These are phyloP conservation scores for Aythya fuligula DNA, from an alignment of 2,797 vertebrate genomes.

Conservation along the genomic window DNA sequence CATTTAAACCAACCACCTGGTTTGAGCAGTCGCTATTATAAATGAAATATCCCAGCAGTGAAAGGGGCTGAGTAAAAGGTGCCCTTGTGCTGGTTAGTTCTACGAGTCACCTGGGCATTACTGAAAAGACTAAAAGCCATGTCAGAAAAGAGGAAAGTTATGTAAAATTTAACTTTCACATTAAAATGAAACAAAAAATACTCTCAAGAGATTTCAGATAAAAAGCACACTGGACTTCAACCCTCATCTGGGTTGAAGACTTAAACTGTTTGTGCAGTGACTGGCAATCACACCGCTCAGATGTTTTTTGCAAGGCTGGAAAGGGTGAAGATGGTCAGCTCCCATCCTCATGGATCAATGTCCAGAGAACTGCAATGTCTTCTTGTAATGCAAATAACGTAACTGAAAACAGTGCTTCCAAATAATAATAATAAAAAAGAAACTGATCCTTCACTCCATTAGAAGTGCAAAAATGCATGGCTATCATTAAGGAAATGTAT, in stretches of 20 bases:
- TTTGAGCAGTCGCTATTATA: not conserved
- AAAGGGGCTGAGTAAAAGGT: not conserved
- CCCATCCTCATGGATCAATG: not conserved
- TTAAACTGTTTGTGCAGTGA: not conserved
- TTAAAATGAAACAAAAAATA: not conserved
- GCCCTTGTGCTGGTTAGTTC: not conserved
- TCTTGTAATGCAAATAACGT: not conserved
- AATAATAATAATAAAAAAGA: not conserved
- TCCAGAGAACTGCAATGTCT: not conserved
- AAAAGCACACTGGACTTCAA: too few species aligned
- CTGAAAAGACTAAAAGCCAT: not conserved
- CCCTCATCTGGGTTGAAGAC: not conserved
- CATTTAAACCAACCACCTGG: not conserved
- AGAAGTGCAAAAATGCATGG: not conserved
- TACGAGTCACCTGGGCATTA: not conserved
- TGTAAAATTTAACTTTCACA: not conserved
- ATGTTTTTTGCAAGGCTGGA: not conserved
- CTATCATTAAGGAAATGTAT: not conserved
- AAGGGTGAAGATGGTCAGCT: not conserved
- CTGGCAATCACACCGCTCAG: not conserved
- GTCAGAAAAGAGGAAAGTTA: not conserved
- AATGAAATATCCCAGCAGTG: not conserved
- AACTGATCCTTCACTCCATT: not conserved
- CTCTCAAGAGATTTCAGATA: not conserved
- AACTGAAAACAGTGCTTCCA: not conserved